Evolutionary conservation across 30 jellyfish, hydroid and myxozoan genomes (phyloP).

Genomic region (Chrysaora quinquecirrha): DNA sequence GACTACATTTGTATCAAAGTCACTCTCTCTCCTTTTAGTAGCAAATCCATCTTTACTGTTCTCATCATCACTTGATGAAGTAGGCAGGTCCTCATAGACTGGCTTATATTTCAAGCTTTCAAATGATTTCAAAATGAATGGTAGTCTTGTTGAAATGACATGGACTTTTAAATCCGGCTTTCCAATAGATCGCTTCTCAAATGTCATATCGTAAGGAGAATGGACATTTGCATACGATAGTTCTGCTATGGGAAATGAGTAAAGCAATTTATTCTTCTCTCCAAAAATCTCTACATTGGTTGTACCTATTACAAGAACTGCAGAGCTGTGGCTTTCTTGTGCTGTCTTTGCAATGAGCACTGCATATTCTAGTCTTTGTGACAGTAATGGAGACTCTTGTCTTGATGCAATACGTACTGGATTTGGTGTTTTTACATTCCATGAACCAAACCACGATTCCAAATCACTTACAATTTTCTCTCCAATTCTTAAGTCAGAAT

Average conservation of each 20-base stretch:
- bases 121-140: conserved; percentile 31
- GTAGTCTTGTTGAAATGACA: conserved; percentile 56
- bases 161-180: conserved; percentile 66
- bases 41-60: too few relatives aligned
- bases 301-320: conserved; percentile 42
- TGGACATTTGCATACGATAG: conserved; percentile 63
- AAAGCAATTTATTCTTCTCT: conserved; percentile 24
- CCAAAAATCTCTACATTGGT: conserved; percentile 38
- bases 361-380: conserved; percentile 18
- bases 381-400: neutral
- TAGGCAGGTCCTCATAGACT: conserved; percentile 65
- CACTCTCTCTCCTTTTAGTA: neutral
- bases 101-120: conserved; percentile 37
- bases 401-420: conserved; percentile 6
- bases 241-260: conserved; percentile 23
- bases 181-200: conserved; percentile 64
- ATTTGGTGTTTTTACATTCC: conserved; percentile 43
- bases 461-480: conserved; percentile 72
- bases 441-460: conserved; percentile 89
- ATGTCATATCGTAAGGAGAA: conserved; percentile 83
- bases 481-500: conserved; percentile 72
- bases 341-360: conserved; percentile 57
- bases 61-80: conserved; percentile 26
- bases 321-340: conserved; percentile 77
- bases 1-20: neutral